phyloP scores from a whole-genome alignment of 1,140 invertebrate species.

The Bicyclus anynana region DNA sequence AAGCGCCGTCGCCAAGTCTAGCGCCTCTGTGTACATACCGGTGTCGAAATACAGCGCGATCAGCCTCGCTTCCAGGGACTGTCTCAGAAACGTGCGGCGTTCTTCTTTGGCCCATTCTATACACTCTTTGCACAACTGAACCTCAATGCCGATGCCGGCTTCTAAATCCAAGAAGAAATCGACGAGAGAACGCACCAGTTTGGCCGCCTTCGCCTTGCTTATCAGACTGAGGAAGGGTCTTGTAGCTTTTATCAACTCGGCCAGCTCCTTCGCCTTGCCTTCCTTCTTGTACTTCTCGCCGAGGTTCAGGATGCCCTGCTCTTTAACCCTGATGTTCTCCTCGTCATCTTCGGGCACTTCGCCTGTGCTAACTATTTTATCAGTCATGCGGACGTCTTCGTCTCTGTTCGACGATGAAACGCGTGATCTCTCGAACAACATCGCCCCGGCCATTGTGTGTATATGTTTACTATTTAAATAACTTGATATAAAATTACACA shows the following conservation, averaged over 20 bases:
- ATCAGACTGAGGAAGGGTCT: conserved; percentile 95
- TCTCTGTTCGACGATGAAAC: conserved; percentile 84
- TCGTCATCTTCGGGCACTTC: conserved; percentile 88
- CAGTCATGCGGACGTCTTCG: conserved; percentile 83
- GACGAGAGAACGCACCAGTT: conserved; percentile 96
- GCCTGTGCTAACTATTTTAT: conserved; percentile 84
- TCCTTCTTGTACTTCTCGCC: conserved; percentile 94
- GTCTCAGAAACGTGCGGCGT: conserved; percentile 96
- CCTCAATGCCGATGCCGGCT: conserved; percentile 93
- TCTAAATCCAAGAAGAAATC: conserved; percentile 99
- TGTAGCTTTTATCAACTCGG: conserved; percentile 94
- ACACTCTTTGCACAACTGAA: conserved; percentile 95
- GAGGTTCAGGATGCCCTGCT: conserved; percentile 92
- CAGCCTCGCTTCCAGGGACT: conserved; percentile 95
- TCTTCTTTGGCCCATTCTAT: conserved; percentile 99
- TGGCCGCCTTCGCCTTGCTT: conserved; percentile 99
- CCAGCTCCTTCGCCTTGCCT: conserved; percentile 95
- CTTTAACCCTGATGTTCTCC: conserved; percentile 91
- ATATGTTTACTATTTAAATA: conserved; percentile 69
- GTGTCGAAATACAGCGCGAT: conserved; percentile 97
- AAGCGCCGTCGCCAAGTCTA: conserved; percentile 89
- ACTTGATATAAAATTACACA: conserved; percentile 58
- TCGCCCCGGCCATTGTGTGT: conserved; percentile 89
- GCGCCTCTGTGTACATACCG: conserved; percentile 91
- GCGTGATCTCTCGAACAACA: conserved; percentile 89